A percentile compares a stretch with the other conserved stretches of the same genome.
Evolutionary conservation across 2,797 vertebrate genomes (phyloP).

Genomic region (Sarcophilus harrisii): DNA sequence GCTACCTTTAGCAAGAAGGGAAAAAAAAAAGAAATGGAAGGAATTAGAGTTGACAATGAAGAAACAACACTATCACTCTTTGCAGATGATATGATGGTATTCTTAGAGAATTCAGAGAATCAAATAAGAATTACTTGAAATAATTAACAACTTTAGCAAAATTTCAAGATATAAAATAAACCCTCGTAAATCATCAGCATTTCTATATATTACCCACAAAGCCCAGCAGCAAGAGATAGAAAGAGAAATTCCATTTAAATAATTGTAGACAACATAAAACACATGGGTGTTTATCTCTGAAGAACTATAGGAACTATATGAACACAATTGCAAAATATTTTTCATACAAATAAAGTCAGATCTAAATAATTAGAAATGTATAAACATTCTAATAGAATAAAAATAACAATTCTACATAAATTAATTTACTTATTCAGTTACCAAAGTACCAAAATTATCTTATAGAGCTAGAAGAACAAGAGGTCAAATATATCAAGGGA

Average conservation of each 20-base stretch:
- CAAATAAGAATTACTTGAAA: too few relatives aligned
- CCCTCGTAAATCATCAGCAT: too few relatives aligned
- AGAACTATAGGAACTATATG: background rate
- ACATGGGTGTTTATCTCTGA: background rate
- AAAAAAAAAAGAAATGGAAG: background rate
- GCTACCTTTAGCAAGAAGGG: background rate
- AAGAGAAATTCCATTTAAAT: too few relatives aligned
- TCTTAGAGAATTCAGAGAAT: too few relatives aligned
- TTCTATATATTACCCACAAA: too few relatives aligned
- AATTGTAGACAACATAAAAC: too few relatives aligned
- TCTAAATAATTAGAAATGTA: background rate
- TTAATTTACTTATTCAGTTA: background rate
- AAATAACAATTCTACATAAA: background rate
- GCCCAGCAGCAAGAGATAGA: too few relatives aligned
- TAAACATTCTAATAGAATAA: background rate
- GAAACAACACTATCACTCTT: too few relatives aligned
- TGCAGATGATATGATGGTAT: too few relatives aligned
- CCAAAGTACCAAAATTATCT: background rate
- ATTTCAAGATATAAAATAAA: too few relatives aligned
- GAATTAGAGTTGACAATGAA: background rate
- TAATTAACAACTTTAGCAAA: too few relatives aligned
- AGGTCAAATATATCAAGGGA: background rate
- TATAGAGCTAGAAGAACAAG: background rate
- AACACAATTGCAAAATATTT: background rate
- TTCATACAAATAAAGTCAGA: background rate